phyloP scores from a whole-genome alignment of 2,888 invertebrate species.

The Leptogaster cylindrica region DNA sequence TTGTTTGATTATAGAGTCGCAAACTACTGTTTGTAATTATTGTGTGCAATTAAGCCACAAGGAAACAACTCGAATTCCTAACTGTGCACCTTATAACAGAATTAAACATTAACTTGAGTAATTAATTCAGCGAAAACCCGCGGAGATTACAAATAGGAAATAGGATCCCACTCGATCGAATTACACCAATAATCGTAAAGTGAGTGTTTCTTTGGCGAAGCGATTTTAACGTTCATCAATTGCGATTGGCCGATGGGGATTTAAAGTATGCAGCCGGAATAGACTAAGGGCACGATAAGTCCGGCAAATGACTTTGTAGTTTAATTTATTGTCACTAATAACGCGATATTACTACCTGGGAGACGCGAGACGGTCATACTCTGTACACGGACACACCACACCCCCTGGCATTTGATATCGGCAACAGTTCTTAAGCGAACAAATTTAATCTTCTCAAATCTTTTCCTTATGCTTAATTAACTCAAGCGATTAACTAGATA shows the following conservation, averaged over 20 bases:
- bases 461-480: conserved; percentile 46
- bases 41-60: neutral
- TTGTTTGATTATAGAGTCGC: neutral
- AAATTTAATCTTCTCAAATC: conserved; percentile 44
- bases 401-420: neutral
- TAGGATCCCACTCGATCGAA: neutral
- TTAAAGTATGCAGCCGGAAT: neutral
- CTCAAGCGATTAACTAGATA: conserved; percentile 44
- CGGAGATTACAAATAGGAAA: neutral
- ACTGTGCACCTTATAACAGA: too few relatives aligned
- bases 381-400: neutral
- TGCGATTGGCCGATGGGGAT: conserved; percentile 1
- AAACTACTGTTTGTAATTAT: neutral
- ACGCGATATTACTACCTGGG: conserved; percentile 31
- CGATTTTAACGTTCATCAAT: conserved; percentile 1
- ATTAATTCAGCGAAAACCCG: neutral
- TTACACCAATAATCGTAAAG: conserved; percentile 30
- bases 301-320: conserved; percentile 9
- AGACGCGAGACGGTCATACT: neutral
- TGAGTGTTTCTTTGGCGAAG: conserved; percentile 1
- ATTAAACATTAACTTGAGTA: conserved; percentile 4
- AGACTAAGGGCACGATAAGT: conserved; percentile 1
- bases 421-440: conserved; percentile 15
- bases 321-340: conserved; percentile 45
- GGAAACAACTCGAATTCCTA: neutral